A percentile compares a stretch with the other conserved stretches of the same genome.
Conservation (phyloP, 2,797 vertebrate genomes). For the Takifugu rubripes region DNA sequence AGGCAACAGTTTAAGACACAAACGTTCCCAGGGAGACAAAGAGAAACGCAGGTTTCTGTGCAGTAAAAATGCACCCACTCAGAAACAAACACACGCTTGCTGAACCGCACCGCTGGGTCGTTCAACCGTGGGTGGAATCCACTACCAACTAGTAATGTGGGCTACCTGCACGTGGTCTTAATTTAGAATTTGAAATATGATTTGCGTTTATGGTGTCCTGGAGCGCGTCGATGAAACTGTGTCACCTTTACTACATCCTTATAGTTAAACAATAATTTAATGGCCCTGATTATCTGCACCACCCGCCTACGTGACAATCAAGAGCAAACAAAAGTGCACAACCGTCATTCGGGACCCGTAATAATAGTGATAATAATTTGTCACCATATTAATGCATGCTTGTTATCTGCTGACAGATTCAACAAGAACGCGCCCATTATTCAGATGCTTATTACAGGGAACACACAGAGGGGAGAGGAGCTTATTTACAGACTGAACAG, state of each 20-base stretch:
- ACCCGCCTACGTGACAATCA: conserved; percentile 27
- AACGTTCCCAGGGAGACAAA: conserved; percentile 6
- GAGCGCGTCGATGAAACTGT: not conserved
- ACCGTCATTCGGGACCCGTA: conserved; percentile 33
- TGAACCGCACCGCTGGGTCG: not conserved
- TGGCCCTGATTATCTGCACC: conserved; percentile 26
- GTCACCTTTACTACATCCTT: not conserved
- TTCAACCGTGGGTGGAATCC: conserved; percentile 33
- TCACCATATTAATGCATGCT: conserved; percentile 26
- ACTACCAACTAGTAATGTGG: conserved; percentile 21
- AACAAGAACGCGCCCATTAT: conserved; percentile 29
- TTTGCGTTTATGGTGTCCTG: not conserved
- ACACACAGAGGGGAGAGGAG: conserved; percentile 25
- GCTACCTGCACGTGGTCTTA: not conserved
- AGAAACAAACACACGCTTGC: conserved; percentile 5
- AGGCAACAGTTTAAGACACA: conserved; percentile 2
- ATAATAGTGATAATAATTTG: conserved; percentile 29
- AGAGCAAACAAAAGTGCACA: conserved; percentile 31
- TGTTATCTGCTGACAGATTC: conserved; percentile 19
- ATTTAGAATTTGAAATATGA: not conserved
- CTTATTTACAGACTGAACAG: conserved; percentile 64
- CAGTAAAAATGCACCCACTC: conserved; percentile 16
- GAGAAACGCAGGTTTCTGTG: conserved; percentile 15
- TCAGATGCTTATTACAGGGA: conserved; percentile 32
- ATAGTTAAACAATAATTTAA: conserved; percentile 27